Conservation (phyloP, 2,888 invertebrate genomes). For the Xiphydria camelus region DNA sequence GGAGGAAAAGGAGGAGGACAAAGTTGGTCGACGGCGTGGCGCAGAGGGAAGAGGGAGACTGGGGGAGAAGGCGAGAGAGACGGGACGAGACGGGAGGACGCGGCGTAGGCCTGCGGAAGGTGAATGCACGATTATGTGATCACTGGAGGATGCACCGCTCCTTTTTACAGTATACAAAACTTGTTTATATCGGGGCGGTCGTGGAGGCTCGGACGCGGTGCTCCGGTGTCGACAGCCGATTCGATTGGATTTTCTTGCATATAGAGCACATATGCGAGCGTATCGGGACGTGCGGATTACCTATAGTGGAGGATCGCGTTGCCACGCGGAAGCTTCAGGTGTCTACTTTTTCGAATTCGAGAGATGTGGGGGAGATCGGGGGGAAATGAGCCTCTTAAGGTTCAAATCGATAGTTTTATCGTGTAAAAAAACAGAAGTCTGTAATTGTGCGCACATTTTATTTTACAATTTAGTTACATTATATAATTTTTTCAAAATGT, state of each 20-base stretch:
- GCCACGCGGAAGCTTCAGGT: constrained; percentile 10
- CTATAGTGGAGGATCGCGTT: constrained; percentile 35
- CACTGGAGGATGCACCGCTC: constrained; percentile 47
- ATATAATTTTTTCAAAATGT: too few relatives aligned
- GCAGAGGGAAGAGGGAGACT: constrained; percentile 9
- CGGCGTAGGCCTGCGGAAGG: constrained; percentile 37
- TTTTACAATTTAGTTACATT: too few relatives aligned
- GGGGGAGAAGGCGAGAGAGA: constrained; percentile 27
- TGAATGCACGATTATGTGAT: constrained; percentile 55
- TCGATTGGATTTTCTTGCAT: constrained; percentile 48
- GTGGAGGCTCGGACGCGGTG: constrained; percentile 21
- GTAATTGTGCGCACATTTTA: too few relatives aligned
- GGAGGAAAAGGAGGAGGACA: constrained; percentile 4
- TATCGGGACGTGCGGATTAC: too few relatives aligned
- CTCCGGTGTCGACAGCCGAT: constrained; percentile 40
- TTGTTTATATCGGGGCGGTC: constrained; percentile 43
- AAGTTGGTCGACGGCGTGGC: background rate
- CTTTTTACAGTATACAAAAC: constrained; percentile 37
- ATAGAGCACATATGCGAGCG: too few relatives aligned
- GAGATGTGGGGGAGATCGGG: too few relatives aligned
- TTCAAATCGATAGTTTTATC: too few relatives aligned
- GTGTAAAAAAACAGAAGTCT: too few relatives aligned
- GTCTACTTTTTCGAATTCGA: background rate
- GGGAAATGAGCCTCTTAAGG: too few relatives aligned
- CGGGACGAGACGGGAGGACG: constrained; percentile 25